A percentile compares a stretch with the other conserved stretches of the same genome.
phyloP scores from a whole-genome alignment of 2,113 vertebrate species.

The Microtus pennsylvanicus region DNA sequence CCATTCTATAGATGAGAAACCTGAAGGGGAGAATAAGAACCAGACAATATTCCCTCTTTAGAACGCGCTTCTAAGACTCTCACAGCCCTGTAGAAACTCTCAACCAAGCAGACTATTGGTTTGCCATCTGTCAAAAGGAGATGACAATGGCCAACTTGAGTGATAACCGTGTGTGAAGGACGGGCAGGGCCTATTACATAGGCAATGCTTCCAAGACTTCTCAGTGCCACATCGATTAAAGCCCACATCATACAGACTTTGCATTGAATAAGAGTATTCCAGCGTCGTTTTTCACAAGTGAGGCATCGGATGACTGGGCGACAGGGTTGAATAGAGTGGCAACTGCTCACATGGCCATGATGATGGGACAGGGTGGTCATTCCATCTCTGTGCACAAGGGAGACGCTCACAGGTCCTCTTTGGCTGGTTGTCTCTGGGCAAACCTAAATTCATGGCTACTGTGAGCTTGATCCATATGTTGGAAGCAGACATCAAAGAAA shows the following conservation, averaged over 20 bases:
- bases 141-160: background rate
- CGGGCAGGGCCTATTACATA: accelerated
- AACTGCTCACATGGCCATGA: background rate
- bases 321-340: background rate
- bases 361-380: background rate
- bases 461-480: background rate
- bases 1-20: conserved; percentile 23
- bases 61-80: background rate
- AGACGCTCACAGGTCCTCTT: background rate
- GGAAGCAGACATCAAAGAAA: conserved; percentile 4
- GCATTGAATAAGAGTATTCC: background rate
- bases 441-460: background rate
- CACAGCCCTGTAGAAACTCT: accelerated
- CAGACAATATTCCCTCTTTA: background rate
- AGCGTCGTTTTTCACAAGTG: background rate
- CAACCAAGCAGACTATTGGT: background rate
- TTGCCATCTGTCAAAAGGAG: background rate
- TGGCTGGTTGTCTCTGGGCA: background rate
- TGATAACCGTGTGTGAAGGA: background rate
- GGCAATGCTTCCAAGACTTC: background rate
- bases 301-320: background rate
- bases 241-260: background rate
- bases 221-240: background rate
- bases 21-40: background rate
- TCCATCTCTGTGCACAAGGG: background rate